phyloP scores from a whole-genome alignment of 2,888 invertebrate species.

The Syritta pipiens region DNA sequence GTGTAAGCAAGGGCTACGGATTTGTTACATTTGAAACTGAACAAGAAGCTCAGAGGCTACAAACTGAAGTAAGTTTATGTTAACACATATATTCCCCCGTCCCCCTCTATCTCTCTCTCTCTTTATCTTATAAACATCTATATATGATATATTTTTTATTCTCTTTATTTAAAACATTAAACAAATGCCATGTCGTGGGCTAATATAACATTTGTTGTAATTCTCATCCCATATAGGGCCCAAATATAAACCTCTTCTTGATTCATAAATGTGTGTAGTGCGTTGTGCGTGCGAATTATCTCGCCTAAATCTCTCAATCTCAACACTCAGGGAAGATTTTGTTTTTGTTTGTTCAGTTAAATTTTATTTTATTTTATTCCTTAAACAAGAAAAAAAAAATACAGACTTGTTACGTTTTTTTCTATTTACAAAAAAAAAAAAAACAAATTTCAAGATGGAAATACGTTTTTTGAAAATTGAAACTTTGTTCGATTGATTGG shows the following conservation, averaged over 20 bases:
- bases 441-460: constrained; percentile 1
- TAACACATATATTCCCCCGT: no score
- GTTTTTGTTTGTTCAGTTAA: constrained; percentile 73
- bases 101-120: background rate
- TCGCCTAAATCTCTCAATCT: constrained; percentile 61
- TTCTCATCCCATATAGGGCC: constrained; percentile 69
- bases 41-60: constrained; percentile 89
- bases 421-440: constrained; percentile 3
- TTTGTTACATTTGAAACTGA: constrained; percentile 92
- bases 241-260: constrained; percentile 64
- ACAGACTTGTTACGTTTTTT: constrained; percentile 43
- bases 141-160: constrained; percentile 22
- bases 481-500: constrained; percentile 67
- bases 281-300: constrained; percentile 53
- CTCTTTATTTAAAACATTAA: constrained; percentile 8
- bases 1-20: constrained; percentile 90
- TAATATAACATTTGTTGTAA: constrained; percentile 65
- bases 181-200: constrained; percentile 51
- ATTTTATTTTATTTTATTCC: constrained; percentile 49
- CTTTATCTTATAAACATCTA: background rate
- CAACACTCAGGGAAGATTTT: constrained; percentile 73
- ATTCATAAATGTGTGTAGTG: constrained; percentile 69
- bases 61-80: constrained; percentile 82
- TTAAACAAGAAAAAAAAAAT: background rate
- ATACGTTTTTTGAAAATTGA: constrained; percentile 45